Evolutionary conservation across 2,113 vertebrate species (phyloP).

Genomic region (Lichenostomus cassidix): DNA sequence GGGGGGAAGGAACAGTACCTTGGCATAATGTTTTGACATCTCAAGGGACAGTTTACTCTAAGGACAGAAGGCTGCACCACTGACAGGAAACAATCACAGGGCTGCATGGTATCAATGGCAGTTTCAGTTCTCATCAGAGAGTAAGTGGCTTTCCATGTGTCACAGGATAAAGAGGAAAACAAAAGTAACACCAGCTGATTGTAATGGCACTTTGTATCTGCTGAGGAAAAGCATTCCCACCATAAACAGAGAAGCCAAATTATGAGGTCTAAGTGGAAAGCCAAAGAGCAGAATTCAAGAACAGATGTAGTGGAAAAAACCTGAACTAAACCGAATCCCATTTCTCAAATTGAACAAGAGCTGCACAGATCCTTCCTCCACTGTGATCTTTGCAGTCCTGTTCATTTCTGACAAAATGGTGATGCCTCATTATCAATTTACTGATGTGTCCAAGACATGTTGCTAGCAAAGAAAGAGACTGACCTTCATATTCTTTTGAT

Average conservation of each 20-base stretch:
- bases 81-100: not conserved
- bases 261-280: not conserved
- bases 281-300: not conserved
- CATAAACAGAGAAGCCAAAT: not conserved
- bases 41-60: not conserved
- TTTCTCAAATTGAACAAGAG: not conserved
- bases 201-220: not conserved
- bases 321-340: not conserved
- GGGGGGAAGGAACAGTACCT: not conserved
- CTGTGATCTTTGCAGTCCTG: accelerated
- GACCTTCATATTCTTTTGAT: not conserved
- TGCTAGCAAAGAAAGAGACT: not conserved
- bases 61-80: not conserved
- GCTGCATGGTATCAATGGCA: accelerated
- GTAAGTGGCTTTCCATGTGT: not conserved
- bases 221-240: not conserved
- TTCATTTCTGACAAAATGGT: not conserved
- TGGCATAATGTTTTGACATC: not conserved
- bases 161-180: not conserved
- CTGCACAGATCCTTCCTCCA: not conserved
- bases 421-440: not conserved
- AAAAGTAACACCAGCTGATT: not conserved
- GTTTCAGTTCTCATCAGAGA: not conserved
- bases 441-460: not conserved
- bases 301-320: accelerated